These are phyloP conservation scores for Platynereis dumerilii DNA, from an alignment of 2,888 invertebrate genomes.

Conservation along the genomic window DNA sequence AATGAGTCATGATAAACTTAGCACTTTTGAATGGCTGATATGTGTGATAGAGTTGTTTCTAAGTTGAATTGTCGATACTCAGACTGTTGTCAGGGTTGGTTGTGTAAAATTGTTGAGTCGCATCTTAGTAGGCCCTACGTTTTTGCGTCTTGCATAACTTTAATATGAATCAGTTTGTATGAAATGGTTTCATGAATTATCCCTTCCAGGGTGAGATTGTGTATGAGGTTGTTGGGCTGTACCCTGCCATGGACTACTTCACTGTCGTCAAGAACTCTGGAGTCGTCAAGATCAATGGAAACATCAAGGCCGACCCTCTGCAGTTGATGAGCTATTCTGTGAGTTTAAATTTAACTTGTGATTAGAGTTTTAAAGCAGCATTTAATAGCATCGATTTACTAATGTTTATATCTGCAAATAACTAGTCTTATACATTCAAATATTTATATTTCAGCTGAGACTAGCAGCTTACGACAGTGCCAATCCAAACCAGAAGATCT, in stretches of 20 bases:
- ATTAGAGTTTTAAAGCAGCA: background rate
- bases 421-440: no score
- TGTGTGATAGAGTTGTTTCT: no score
- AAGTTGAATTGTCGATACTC: no score
- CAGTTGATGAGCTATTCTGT: constrained; percentile 42
- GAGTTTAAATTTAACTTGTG: constrained; percentile 26
- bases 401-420: background rate
- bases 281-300: constrained; percentile 31
- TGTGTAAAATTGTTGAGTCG: no score
- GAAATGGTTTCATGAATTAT: no score
- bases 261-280: constrained; percentile 38
- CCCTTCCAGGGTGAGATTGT: constrained; percentile 45
- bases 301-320: constrained; percentile 41
- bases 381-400: background rate
- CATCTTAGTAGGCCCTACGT: no score
- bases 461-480: constrained; percentile 49
- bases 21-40: no score
- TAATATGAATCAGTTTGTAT: no score
- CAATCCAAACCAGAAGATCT: constrained; percentile 43
- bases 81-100: no score
- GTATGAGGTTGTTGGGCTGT: constrained; percentile 45
- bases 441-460: constrained; percentile 37
- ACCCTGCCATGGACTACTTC: constrained; percentile 52
- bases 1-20: background rate
- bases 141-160: no score